phyloP scores from a whole-genome alignment of 2,888 invertebrate genomes.

The Leptinotarsa peninsularis region DNA sequence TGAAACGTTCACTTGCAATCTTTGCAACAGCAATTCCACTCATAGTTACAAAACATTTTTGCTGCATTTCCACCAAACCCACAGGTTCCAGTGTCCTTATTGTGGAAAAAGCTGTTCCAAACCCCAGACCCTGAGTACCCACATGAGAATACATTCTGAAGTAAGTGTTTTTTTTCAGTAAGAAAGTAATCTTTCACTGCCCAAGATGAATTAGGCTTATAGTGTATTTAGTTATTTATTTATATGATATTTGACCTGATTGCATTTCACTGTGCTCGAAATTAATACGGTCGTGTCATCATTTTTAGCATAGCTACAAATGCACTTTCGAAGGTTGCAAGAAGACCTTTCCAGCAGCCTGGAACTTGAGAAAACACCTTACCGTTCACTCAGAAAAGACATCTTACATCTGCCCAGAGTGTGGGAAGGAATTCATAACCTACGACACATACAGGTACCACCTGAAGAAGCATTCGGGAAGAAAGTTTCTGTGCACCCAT shows the following conservation, averaged over 20 bases:
- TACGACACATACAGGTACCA: slow-evolving; percentile 52
- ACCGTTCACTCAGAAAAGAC: slow-evolving; percentile 43
- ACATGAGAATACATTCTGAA: slow-evolving; percentile 44
- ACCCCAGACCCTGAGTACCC: slow-evolving; percentile 35
- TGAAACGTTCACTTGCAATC: slow-evolving; percentile 34
- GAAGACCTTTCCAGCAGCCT: slow-evolving; percentile 45
- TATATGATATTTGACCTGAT: no score
- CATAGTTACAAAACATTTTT: slow-evolving; percentile 34
- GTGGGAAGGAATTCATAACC: slow-evolving; percentile 49
- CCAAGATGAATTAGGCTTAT: no score
- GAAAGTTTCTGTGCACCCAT: slow-evolving; percentile 48
- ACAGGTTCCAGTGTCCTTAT: slow-evolving; percentile 46
- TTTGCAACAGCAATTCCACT: slow-evolving; percentile 32
- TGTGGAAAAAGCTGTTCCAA: slow-evolving; percentile 47
- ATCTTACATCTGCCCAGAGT: slow-evolving; percentile 48
- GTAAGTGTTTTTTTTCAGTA: slow-evolving; percentile 18
- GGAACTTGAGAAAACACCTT: slow-evolving; percentile 48
- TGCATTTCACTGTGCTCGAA: no score
- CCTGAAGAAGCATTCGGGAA: slow-evolving; percentile 47
- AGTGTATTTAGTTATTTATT: no score
- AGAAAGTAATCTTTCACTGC: no score
- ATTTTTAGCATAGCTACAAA: slow-evolving; percentile 34
- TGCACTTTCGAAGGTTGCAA: slow-evolving; percentile 48
- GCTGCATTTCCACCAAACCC: slow-evolving; percentile 40
- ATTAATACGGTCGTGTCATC: not conserved